Percentiles rank a stretch among this genome's conserved stretches.
Evolutionary conservation across 2,888 invertebrate genomes (phyloP).

Genomic region (Yponomeuta cagnagella): DNA sequence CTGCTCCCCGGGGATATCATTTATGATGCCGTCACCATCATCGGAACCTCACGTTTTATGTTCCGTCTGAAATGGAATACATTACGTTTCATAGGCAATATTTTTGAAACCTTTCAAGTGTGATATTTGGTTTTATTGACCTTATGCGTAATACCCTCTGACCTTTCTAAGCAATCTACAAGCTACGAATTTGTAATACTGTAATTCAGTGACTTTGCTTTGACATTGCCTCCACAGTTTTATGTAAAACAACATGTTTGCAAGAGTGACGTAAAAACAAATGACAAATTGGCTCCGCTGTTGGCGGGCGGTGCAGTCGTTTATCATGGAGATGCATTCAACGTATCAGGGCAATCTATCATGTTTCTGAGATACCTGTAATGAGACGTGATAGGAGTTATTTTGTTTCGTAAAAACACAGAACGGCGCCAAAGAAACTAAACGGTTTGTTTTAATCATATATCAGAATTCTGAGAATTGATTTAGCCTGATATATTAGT

Average conservation of each 20-base stretch:
- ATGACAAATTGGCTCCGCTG: slow-evolving; percentile 7
- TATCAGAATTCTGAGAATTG: too few species aligned
- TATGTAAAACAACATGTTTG: background rate
- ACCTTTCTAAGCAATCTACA: background rate
- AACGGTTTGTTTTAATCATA: background rate
- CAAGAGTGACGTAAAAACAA: slow-evolving; percentile 6
- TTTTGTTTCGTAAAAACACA: background rate
- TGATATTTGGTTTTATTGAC: background rate
- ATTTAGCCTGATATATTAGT: too few species aligned
- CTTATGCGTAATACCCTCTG: background rate
- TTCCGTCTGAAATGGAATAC: slow-evolving; percentile 5
- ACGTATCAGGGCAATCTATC: background rate
- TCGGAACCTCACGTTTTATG: background rate
- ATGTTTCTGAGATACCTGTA: background rate
- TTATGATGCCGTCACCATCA: slow-evolving; percentile 18
- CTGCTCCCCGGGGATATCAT: slow-evolving; percentile 27
- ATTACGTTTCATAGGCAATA: slow-evolving; percentile 2
- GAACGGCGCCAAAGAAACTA: background rate
- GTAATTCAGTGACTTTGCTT: background rate
- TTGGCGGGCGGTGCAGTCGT: background rate
- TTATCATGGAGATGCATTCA: background rate
- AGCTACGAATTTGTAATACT: background rate
- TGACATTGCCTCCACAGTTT: background rate
- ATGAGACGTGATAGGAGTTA: background rate
- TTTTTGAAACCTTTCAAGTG: background rate